Evolutionary conservation across 2,797 vertebrate genomes (phyloP).

Genomic region (Phoxinus dragarum): DNA sequence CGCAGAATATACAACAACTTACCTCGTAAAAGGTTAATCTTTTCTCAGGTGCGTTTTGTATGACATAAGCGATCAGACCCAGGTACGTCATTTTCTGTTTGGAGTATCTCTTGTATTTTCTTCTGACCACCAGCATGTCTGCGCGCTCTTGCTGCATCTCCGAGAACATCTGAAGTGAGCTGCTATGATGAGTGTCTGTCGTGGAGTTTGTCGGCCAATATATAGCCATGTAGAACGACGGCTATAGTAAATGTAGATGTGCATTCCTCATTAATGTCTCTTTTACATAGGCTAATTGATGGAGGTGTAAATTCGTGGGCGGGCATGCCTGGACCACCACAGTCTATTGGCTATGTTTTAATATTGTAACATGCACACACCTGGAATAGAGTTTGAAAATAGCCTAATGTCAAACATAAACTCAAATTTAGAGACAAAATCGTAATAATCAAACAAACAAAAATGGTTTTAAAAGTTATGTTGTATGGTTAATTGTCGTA

Average conservation of each 20-base stretch:
- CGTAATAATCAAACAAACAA: not conserved
- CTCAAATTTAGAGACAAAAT: not conserved
- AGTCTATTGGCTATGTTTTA: not conserved
- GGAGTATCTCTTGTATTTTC: constrained; percentile 42
- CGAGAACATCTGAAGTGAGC: not conserved
- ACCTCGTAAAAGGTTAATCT: constrained; percentile 31
- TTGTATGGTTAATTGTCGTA: too few relatives aligned
- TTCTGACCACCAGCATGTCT: constrained; percentile 4
- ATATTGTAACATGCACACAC: not conserved
- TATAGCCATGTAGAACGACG: constrained; percentile 7
- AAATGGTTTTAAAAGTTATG: not conserved
- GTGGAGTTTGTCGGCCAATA: not conserved
- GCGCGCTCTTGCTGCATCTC: constrained; percentile 11
- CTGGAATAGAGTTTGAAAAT: not conserved
- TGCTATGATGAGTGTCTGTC: not conserved
- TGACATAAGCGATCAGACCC: constrained; percentile 29
- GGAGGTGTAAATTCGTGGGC: constrained; percentile 3
- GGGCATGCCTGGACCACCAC: constrained; percentile 8
- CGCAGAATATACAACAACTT: not conserved
- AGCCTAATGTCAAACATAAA: not conserved
- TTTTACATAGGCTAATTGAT: constrained; percentile 39
- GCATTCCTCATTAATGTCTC: constrained; percentile 10
- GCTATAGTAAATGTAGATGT: not conserved
- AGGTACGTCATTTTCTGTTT: constrained; percentile 43
- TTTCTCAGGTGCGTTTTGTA: constrained; percentile 16